Percentiles rank a stretch among this genome's conserved stretches.
Conservation (phyloP, 2,888 invertebrate genomes). For the Yponomeuta cagnagella region DNA sequence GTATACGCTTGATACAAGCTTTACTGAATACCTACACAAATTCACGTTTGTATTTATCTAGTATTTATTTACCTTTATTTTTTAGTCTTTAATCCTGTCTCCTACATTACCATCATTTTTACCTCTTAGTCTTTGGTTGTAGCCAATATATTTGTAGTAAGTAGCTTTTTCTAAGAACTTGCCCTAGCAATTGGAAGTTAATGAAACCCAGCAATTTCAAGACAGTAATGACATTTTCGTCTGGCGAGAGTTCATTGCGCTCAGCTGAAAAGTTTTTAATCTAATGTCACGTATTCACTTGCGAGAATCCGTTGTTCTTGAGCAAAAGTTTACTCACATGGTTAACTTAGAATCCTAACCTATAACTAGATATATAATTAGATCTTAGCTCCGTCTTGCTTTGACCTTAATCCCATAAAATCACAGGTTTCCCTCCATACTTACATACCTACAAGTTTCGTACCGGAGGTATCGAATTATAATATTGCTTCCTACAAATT, state of each 20-base stretch:
- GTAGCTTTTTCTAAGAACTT: neutral
- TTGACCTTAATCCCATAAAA: too few relatives aligned
- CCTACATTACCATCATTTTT: neutral
- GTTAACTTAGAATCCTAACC: too few relatives aligned
- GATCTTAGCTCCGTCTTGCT: too few relatives aligned
- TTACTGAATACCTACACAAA: slow-evolving; percentile 72
- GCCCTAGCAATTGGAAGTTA: neutral
- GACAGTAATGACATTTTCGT: neutral
- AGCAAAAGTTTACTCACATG: too few relatives aligned
- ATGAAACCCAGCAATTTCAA: neutral
- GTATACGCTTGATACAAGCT: slow-evolving; percentile 32
- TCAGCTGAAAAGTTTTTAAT: neutral
- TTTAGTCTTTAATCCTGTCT: neutral
- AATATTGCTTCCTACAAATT: too few relatives aligned
- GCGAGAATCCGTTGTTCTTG: neutral
- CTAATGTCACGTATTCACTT: neutral
- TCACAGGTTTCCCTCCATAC: too few relatives aligned
- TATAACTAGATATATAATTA: too few relatives aligned
- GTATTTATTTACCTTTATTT: neutral
- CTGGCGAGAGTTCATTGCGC: neutral
- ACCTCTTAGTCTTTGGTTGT: neutral
- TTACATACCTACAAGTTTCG: too few relatives aligned
- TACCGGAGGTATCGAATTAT: too few relatives aligned
- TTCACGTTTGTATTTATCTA: slow-evolving; percentile 38
- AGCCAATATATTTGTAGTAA: neutral